A percentile compares a stretch with the other conserved stretches of the same genome.
phyloP scores from a whole-genome alignment of 2,888 invertebrate species.

The Liodrosophila aerea region DNA sequence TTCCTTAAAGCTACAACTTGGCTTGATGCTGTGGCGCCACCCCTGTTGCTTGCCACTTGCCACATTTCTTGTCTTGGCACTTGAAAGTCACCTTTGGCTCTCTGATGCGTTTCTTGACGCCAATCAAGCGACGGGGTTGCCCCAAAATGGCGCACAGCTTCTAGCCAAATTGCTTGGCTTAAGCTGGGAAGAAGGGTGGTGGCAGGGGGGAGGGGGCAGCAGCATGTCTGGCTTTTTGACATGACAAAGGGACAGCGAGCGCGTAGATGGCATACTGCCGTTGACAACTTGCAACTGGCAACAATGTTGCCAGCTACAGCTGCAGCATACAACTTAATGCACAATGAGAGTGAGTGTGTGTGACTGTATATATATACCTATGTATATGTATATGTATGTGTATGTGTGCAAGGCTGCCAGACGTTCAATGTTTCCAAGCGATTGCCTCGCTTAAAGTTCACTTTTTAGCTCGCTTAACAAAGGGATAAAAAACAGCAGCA shows the following conservation, averaged over 20 bases:
- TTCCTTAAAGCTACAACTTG: too few relatives aligned
- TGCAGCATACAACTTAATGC: constrained; percentile 62
- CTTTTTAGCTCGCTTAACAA: constrained; percentile 38
- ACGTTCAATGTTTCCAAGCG: constrained; percentile 65
- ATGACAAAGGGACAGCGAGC: constrained; percentile 49
- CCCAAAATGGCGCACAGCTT: constrained; percentile 3
- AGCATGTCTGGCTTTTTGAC: constrained; percentile 48
- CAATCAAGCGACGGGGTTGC: constrained; percentile 56
- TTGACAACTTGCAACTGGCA: constrained; percentile 38
- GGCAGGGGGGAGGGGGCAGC: not conserved
- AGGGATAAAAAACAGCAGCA: constrained; percentile 26
- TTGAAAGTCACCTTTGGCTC: constrained; percentile 66
- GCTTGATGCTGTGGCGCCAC: too few relatives aligned
- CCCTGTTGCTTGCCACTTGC: not conserved
- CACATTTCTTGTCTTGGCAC: constrained; percentile 43
- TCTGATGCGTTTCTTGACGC: constrained; percentile 70
- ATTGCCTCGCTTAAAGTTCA: constrained; percentile 63
- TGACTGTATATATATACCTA: not conserved
- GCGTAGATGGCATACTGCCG: not conserved
- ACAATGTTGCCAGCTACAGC: constrained; percentile 70
- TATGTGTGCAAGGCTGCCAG: constrained; percentile 32
- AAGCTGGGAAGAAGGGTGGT: not conserved
- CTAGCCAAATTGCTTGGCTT: not conserved
- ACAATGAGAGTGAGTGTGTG: too few relatives aligned
- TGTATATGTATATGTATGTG: constrained; percentile 1